phyloP scores from a whole-genome alignment of 2,888 invertebrate genomes.

The Tipula lateralis region DNA sequence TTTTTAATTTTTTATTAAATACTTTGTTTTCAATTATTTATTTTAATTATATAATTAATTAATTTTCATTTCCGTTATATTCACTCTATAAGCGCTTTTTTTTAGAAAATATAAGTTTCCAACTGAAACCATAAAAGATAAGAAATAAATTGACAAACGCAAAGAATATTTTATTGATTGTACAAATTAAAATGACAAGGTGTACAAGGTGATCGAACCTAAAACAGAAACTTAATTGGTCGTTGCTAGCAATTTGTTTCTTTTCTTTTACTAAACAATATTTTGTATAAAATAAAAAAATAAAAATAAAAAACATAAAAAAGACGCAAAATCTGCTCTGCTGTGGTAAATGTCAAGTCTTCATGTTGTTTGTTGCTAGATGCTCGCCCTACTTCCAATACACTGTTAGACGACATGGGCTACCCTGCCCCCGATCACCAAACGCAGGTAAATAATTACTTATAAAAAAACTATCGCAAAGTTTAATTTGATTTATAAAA shows the following conservation, averaged over 20 bases:
- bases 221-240: neutral
- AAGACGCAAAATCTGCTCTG: conserved; percentile 43
- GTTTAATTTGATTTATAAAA: conserved; percentile 24
- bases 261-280: neutral
- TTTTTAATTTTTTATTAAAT: conserved; percentile 33
- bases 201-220: neutral
- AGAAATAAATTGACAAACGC: neutral
- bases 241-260: neutral
- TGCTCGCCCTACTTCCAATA: conserved; percentile 85
- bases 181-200: neutral
- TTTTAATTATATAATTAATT: neutral
- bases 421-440: conserved; percentile 69
- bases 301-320: neutral
- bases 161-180: neutral
- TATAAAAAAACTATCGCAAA: conserved; percentile 28
- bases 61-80: no score
- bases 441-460: conserved; percentile 59
- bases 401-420: conserved; percentile 82
- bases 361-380: conserved; percentile 89
- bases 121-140: neutral
- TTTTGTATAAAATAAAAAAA: conserved; percentile 7
- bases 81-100: conserved; percentile 25
- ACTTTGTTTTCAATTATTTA: conserved; percentile 6
- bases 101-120: neutral
- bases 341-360: conserved; percentile 52